A percentile compares a stretch with the other conserved stretches of the same genome.
Evolutionary conservation across 2,888 invertebrate genomes (phyloP).

Genomic region (Melanostoma scalare): DNA sequence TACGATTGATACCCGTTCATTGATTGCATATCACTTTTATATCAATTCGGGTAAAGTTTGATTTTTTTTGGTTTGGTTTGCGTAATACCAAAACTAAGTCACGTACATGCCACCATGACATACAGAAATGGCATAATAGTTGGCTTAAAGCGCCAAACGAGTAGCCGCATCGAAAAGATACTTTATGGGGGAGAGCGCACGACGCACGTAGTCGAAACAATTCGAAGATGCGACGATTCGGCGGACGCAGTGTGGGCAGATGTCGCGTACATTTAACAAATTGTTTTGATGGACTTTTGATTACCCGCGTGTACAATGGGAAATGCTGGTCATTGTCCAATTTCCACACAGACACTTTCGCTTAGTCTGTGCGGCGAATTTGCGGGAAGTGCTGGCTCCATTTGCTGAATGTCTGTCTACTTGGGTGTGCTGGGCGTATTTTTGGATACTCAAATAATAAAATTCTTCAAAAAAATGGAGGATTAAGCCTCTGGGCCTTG

Average conservation of each 20-base stretch:
- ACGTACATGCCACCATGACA: conserved; percentile 66
- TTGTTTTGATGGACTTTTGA: conserved; percentile 59
- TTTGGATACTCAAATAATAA: too few relatives aligned
- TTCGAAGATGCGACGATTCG: conserved; percentile 17
- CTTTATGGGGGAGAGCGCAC: conserved; percentile 44
- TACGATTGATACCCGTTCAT: conserved; percentile 63
- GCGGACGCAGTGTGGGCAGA: conserved; percentile 20
- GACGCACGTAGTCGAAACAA: conserved; percentile 50
- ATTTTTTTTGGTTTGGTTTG: conserved; percentile 39
- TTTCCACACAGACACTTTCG: conserved; percentile 20
- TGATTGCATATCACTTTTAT: conserved; percentile 71
- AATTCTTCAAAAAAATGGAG: not conserved
- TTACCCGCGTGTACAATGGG: not conserved
- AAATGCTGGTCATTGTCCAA: conserved; percentile 4
- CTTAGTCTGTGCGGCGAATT: conserved; percentile 2
- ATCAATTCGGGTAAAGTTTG: conserved; percentile 50
- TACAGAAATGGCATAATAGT: conserved; percentile 67
- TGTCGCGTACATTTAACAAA: conserved; percentile 61
- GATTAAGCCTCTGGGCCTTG: conserved; percentile 6
- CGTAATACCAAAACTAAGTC: conserved; percentile 62
- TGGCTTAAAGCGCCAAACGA: conserved; percentile 45
- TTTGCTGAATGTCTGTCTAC: not conserved
- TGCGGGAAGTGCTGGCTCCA: conserved; percentile 17
- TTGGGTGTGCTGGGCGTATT: not conserved
- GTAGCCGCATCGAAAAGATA: conserved; percentile 4